Percentiles rank a stretch among this genome's conserved stretches.
phyloP scores from a whole-genome alignment of 2,888 invertebrate genomes.

The Pomacea canaliculata region DNA sequence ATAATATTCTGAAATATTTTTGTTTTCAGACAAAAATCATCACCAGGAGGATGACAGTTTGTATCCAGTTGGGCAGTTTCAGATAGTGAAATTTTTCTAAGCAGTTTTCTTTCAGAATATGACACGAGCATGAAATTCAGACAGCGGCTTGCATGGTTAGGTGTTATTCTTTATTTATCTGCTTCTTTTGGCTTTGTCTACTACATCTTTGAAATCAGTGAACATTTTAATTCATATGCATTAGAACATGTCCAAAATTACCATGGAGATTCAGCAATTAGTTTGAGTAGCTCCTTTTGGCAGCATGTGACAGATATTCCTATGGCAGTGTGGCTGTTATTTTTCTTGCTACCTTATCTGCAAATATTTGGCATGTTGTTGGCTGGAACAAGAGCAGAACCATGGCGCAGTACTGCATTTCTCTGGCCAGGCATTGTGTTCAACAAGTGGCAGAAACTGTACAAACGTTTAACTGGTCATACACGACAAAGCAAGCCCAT shows the following conservation, averaged over 20 bases:
- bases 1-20: too few relatives aligned
- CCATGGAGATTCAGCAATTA: constrained; percentile 27
- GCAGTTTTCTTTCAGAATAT: too few relatives aligned
- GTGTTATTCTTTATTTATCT: constrained; percentile 52
- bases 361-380: constrained; percentile 61
- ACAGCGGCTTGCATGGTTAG: constrained; percentile 64
- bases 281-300: constrained; percentile 34
- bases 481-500: constrained; percentile 37
- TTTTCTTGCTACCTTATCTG: constrained; percentile 58
- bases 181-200: constrained; percentile 58
- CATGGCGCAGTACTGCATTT: constrained; percentile 56
- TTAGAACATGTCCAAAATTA: constrained; percentile 59
- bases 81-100: too few relatives aligned
- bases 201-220: constrained; percentile 65
- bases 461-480: constrained; percentile 21
- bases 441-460: constrained; percentile 32
- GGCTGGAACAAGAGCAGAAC: constrained; percentile 63
- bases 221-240: constrained; percentile 59
- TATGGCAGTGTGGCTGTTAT: constrained; percentile 52
- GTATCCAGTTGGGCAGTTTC: too few relatives aligned
- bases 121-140: constrained; percentile 61
- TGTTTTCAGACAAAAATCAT: too few relatives aligned
- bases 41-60: too few relatives aligned
- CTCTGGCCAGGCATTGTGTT: constrained; percentile 61
- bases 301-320: constrained; percentile 62